Conservation (phyloP, 2,888 invertebrate species). For the Drosophila nigricruria region DNA sequence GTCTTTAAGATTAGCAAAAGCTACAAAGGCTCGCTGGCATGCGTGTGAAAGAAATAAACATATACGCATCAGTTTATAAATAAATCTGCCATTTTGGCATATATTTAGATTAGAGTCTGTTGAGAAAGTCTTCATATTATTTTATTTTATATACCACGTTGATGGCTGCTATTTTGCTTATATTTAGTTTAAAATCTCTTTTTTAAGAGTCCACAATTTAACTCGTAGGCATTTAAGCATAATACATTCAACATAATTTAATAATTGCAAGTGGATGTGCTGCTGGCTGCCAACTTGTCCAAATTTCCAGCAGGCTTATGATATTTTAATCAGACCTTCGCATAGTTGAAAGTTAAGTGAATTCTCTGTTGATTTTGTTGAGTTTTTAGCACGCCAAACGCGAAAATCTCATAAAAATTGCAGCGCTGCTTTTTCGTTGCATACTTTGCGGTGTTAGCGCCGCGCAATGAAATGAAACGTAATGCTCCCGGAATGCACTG, state of each 20-base stretch:
- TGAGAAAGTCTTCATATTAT: no score
- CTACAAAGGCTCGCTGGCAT: no score
- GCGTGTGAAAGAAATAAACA: not conserved
- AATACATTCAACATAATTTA: not conserved
- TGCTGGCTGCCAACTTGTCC: conserved; percentile 9
- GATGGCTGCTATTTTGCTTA: not conserved
- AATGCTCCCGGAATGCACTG: conserved; percentile 60
- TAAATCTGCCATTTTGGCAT: not conserved
- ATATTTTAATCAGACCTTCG: conserved; percentile 69
- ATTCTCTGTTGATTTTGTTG: conserved; percentile 72
- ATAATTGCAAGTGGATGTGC: not conserved
- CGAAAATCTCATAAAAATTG: conserved; percentile 55
- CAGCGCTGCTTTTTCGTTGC: conserved; percentile 42
- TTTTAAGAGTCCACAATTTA: not conserved
- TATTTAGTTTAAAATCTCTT: not conserved
- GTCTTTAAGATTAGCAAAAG: not conserved
- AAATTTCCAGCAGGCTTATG: conserved; percentile 30
- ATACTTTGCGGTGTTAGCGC: conserved; percentile 40
- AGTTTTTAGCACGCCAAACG: conserved; percentile 53
- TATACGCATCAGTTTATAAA: not conserved
- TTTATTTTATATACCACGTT: no score
- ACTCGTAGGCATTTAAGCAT: not conserved
- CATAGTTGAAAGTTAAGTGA: conserved; percentile 52
- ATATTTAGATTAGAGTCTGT: not conserved
- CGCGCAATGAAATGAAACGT: conserved; percentile 65